Evolutionary conservation across 2,797 vertebrate genomes (phyloP), one percentile per base, ranked within the genome.

Genomic region (Tadarida brasiliensis): DNA sequence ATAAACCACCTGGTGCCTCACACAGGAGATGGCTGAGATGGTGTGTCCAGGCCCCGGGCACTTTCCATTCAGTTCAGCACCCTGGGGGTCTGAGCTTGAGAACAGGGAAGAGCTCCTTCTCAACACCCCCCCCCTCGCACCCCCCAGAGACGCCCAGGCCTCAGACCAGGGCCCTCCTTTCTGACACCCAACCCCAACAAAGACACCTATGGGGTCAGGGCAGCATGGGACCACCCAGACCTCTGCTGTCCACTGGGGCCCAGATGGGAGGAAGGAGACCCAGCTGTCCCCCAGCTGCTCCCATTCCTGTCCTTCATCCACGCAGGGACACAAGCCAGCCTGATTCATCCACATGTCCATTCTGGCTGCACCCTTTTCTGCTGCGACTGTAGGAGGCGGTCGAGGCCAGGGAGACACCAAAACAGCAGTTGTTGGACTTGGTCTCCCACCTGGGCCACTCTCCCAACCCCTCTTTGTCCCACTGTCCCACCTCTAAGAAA

Each of bases 331-430:
- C 28, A 56, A 71, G 65, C 59, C 35, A 11, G 26, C 11, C 1
- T 0, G 19, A 4, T 6, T 11, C 28, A 30, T n/a, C 49, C 71
- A 3, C 6, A 10, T 0, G 11, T 51, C 61, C 51, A 2, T 16
- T 5, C 54, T 35, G 47, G 61, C 74, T 44, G 11, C 28, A 1
- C 59, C 67, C 24, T 47, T 39, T 77, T 22, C 68, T 73, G 30
- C 57, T 2, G 14, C 26, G 16, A 33, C 44, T 49, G 10, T 24
- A 3, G 3, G 7, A 10, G 51, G 17, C 12, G 11, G 39, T 39
- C 49, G 12, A n/a, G n/a, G 59, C 54, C 61, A 77, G 63, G 17
- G 1, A 11, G 51, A 73, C 33, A 57, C 26, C 35, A 26, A 49
- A 77, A 70, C 33, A 17, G 51, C 24, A 1, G n/a, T 1, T 15